Base-by-base conservation (phyloP, 2,113 vertebrate species). In the Lanius collurio region DNA sequence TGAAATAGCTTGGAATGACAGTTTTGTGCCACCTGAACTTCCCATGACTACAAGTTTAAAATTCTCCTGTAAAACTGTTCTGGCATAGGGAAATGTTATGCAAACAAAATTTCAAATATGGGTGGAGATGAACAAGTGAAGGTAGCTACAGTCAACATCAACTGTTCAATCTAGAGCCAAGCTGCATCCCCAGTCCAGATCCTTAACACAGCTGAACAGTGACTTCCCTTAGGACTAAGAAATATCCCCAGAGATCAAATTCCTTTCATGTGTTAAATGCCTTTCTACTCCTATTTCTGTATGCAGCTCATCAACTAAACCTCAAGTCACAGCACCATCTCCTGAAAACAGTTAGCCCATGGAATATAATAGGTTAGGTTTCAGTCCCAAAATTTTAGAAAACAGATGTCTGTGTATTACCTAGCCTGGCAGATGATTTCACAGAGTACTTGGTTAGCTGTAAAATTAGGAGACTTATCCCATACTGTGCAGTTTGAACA, bases 1-100 rank as follows among this genome's bases (percentile, higher is more conserved):
- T 18, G 62, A 95, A 94, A 90, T 50, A 87, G 35, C 65, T 87
- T 83, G 80, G 78, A 87, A 93, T 50, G 28, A 83, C 55, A 83
- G 46, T 74, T 91, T 50, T 59, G 35, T 71, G 75, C 62, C 81
- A 93, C 77, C 47, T 87, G 77, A 95, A 22, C 31, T 74, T 83
- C 87, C 71, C 39, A 46, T 33, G 60, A 80, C 81, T 64, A 26
- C 7, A 69, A 78, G 55, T 70, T 69, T 31, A 67, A 82, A 91
- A 17, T 74, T 81, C 50, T 94, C 31, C 81, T 47, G 44, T 24
- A 74, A 78, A 50, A 69, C 64, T 74, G 16, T 44, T 64, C 37
- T 80, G 77, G 64, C 85, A 84, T 10, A 70, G 46, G 55, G 79
- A 55, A 84, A 4, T 57, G 23, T 89, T 87, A 55, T 70, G 64